A percentile compares a stretch with the other conserved stretches of the same genome.
Conservation (phyloP, 2,113 vertebrate genomes). For the Lepidothrix coronata region DNA sequence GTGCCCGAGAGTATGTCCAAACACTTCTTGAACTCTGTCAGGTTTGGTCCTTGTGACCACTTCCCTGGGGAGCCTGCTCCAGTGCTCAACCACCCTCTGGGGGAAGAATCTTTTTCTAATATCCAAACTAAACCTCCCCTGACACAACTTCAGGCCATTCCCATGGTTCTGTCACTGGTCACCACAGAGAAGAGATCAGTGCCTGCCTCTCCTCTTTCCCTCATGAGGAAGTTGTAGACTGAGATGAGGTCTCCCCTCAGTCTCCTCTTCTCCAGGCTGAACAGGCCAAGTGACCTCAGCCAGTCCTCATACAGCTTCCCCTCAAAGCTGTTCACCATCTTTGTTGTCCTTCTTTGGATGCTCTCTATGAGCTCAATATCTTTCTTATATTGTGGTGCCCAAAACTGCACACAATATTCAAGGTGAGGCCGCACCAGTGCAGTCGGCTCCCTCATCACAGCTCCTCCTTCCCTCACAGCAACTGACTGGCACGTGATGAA, state of each 20-base stretch:
- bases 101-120: neutral
- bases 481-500: rapidly evolving
- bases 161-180: neutral
- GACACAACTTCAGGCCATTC: neutral
- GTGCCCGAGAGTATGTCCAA: neutral
- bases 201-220: neutral
- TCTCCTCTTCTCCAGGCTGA: neutral
- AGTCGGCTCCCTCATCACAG: neutral
- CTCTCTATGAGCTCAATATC: neutral
- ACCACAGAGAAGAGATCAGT: neutral
- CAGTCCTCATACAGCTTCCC: neutral
- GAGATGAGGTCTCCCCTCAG: neutral
- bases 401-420: neutral
- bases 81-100: neutral
- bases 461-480: neutral
- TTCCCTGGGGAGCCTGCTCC: neutral
- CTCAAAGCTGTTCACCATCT: neutral
- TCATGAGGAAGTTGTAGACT: neutral
- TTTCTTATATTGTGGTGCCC: neutral
- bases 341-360: neutral
- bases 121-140: neutral
- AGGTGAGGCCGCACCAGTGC: neutral
- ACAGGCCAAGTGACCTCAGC: neutral
- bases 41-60: neutral
- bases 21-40: neutral